A percentile compares a stretch with the other conserved stretches of the same genome.
Evolutionary conservation across 2,888 invertebrate species (phyloP).

Genomic region (Choreutis nemorana): DNA sequence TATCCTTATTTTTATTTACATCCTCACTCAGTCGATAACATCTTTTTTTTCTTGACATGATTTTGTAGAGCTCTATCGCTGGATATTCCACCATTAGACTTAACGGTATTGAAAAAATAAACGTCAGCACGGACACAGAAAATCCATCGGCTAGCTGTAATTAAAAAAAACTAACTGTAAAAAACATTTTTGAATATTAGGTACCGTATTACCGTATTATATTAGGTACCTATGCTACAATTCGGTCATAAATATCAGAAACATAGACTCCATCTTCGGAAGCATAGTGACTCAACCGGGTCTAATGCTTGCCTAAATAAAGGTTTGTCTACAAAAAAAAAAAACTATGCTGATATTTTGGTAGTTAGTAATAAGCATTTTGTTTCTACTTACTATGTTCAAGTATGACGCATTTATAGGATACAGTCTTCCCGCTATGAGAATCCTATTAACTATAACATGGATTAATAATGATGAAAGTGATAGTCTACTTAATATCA

Average conservation of each 20-base stretch:
- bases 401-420: conserved; percentile 7
- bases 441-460: conserved; percentile 5
- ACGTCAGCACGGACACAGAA: conserved; percentile 8
- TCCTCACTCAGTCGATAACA: background rate
- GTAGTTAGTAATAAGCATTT: too few relatives aligned
- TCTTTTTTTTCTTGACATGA: background rate
- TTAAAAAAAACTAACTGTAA: background rate
- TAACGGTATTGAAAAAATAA: conserved; percentile 7
- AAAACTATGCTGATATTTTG: too few relatives aligned
- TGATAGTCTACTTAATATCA: conserved; percentile 8
- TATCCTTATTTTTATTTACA: conserved; percentile 4
- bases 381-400: conserved; percentile 7
- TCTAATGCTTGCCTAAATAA: too few relatives aligned
- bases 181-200: too few relatives aligned
- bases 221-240: too few relatives aligned
- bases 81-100: conserved; percentile 10
- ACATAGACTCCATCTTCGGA: too few relatives aligned
- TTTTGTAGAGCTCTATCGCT: conserved; percentile 7
- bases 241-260: too few relatives aligned
- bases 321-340: too few relatives aligned
- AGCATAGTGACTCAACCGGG: too few relatives aligned
- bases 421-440: conserved; percentile 5
- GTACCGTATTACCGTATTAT: too few relatives aligned
- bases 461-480: conserved; percentile 7
- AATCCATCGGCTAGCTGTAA: conserved; percentile 9